phyloP scores from a whole-genome alignment of 2,113 vertebrate genomes.

The Solea senegalensis region DNA sequence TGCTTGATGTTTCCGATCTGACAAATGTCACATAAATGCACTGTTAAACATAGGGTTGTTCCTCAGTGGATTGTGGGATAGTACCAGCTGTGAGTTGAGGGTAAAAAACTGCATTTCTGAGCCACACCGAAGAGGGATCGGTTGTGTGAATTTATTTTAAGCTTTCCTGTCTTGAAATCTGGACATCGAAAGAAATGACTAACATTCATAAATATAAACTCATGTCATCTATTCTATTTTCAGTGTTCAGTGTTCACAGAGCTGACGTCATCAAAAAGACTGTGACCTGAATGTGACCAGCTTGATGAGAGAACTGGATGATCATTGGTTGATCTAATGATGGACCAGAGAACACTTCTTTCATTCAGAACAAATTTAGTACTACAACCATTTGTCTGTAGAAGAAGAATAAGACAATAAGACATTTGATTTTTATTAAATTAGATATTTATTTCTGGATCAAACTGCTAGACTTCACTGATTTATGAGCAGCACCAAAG shows the following conservation, averaged over 20 bases:
- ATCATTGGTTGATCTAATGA: too few species aligned
- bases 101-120: neutral
- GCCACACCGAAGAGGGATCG: neutral
- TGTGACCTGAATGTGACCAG: neutral
- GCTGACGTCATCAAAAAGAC: neutral
- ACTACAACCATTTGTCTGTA: too few species aligned
- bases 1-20: neutral
- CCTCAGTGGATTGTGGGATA: neutral
- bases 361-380: too few species aligned
- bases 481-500: too few species aligned
- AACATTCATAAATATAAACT: neutral
- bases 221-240: constrained; percentile 8
- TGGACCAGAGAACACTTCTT: too few species aligned
- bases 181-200: neutral
- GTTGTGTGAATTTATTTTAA: neutral
- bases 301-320: too few species aligned
- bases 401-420: too few species aligned
- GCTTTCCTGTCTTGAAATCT: neutral
- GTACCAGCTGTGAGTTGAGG: neutral
- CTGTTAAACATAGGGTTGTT: neutral
- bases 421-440: too few species aligned
- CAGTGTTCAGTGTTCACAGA: neutral
- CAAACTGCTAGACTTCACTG: too few species aligned
- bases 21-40: neutral
- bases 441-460: too few species aligned